phyloP scores from a whole-genome alignment of 1,140 invertebrate genomes.

The Bilobella aurantiaca region DNA sequence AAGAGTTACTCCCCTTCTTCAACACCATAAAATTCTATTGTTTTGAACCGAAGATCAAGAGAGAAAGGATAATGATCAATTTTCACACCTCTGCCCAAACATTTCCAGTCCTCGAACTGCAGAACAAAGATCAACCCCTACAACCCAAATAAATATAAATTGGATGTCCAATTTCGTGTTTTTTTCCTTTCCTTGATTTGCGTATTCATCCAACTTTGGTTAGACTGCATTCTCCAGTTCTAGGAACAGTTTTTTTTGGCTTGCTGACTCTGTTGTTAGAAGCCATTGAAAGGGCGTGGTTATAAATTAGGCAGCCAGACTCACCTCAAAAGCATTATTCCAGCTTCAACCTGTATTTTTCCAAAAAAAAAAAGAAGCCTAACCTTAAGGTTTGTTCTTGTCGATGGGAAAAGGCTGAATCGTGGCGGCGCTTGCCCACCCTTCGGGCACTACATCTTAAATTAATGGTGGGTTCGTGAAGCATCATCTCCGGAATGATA shows the following conservation, averaged over 20 bases:
- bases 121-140: background rate
- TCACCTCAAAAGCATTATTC: background rate
- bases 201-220: too few species aligned
- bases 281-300: background rate
- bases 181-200: too few species aligned
- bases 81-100: background rate
- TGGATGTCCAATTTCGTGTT: background rate
- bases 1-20: background rate
- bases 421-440: background rate
- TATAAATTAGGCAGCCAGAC: background rate
- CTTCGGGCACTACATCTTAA: background rate
- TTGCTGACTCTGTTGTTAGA: background rate
- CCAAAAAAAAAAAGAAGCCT: background rate
- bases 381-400: too few species aligned
- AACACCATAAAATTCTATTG: slow-evolving; percentile 5
- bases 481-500: background rate
- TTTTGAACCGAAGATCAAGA: slow-evolving; percentile 6
- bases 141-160: background rate
- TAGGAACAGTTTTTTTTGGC: background rate
- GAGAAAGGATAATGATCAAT: slow-evolving; percentile 3
- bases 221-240: too few species aligned
- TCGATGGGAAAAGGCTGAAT: too few species aligned
- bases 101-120: background rate
- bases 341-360: background rate
- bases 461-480: background rate